A percentile compares a stretch with the other conserved stretches of the same genome.
Conservation (phyloP, 2,888 invertebrate species). For the Ochropleura leucogaster region DNA sequence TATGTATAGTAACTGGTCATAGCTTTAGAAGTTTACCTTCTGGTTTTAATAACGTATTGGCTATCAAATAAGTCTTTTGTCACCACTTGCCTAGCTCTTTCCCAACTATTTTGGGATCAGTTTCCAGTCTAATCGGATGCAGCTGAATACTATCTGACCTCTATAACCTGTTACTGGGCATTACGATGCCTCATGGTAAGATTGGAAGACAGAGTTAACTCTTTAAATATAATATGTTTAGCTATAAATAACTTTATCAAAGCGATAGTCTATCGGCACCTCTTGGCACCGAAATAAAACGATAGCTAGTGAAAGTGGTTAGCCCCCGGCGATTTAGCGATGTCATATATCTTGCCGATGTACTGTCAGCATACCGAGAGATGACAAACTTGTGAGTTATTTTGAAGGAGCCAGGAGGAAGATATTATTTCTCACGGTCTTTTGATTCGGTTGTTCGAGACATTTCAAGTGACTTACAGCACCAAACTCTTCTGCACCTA, state of each 20-base stretch:
- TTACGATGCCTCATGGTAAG: neutral
- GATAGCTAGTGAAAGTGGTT: slow-evolving; percentile 62
- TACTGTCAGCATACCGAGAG: slow-evolving; percentile 2
- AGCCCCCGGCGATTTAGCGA: slow-evolving; percentile 44
- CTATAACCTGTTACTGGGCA: neutral
- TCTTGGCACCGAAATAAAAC: slow-evolving; percentile 54
- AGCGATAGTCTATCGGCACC: slow-evolving; percentile 20
- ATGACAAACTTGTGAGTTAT: slow-evolving; percentile 9
- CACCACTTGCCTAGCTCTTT: neutral
- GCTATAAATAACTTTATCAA: slow-evolving; percentile 1
- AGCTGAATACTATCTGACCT: neutral
- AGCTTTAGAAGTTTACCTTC: slow-evolving; percentile 6
- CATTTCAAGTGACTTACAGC: neutral
- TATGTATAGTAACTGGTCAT: slow-evolving; percentile 17
- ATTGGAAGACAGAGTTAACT: neutral
- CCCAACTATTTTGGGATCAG: neutral
- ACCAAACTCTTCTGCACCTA: neutral
- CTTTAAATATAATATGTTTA: neutral
- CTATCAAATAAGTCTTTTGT: neutral
- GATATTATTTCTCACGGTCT: neutral
- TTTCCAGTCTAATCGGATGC: neutral
- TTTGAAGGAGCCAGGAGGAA: neutral
- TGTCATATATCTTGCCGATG: slow-evolving; percentile 53
- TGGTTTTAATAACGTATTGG: neutral
- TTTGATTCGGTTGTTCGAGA: neutral